These are phyloP conservation scores for Naso thynnoides DNA, from an alignment of 2,797 vertebrate species.

Conservation along the genomic window DNA sequence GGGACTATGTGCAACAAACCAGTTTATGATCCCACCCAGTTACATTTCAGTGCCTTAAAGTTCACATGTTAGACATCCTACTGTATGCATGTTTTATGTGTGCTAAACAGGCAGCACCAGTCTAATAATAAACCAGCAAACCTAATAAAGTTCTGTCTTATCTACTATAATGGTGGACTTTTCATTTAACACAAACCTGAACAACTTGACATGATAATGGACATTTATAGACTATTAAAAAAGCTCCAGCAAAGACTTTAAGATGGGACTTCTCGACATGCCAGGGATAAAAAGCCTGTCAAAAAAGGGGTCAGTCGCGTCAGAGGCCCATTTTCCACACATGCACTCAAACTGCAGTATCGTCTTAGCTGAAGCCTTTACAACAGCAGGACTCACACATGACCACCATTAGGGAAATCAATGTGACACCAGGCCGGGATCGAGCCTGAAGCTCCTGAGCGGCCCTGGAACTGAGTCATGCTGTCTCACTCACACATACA, in stretches of 20 bases:
- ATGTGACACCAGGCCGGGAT: slow-evolving; percentile 69
- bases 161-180: slow-evolving; percentile 5
- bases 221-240: slow-evolving; percentile 19
- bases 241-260: slow-evolving; percentile 11
- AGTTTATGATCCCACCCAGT: slow-evolving; percentile 21
- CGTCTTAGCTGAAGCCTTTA: slow-evolving; percentile 36
- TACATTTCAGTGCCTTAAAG: background rate
- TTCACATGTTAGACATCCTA: background rate
- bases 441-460: slow-evolving; percentile 63
- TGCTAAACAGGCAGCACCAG: background rate
- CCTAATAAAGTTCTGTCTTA: slow-evolving; percentile 2
- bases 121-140: slow-evolving; percentile 8
- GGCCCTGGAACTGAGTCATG: slow-evolving; percentile 67
- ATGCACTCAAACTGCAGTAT: slow-evolving; percentile 15
- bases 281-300: slow-evolving; percentile 7
- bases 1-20: slow-evolving; percentile 19
- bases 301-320: slow-evolving; percentile 25
- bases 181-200: slow-evolving; percentile 17
- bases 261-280: slow-evolving; percentile 1
- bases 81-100: background rate
- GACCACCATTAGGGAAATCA: slow-evolving; percentile 75
- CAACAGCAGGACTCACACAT: slow-evolving; percentile 60
- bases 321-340: slow-evolving; percentile 12
- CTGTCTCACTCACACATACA: slow-evolving; percentile 30
- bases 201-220: slow-evolving; percentile 12